Evolutionary conservation across 2,797 vertebrate species (phyloP).

Genomic region (Pteronotus mesoamericanus): DNA sequence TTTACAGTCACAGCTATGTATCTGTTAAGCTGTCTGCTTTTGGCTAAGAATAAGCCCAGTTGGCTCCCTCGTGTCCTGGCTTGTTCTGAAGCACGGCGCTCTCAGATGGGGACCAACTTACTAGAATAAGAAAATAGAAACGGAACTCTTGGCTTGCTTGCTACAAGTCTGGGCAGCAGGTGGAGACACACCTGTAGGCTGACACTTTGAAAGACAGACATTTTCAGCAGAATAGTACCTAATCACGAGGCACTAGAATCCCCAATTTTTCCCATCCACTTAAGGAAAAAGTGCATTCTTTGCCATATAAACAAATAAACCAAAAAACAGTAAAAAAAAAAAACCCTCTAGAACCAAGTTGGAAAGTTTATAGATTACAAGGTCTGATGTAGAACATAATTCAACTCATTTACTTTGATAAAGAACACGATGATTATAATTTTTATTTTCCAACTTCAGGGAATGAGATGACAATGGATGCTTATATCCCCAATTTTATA

Average conservation of each 20-base stretch:
- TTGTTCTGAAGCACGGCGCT: slow-evolving; percentile 25
- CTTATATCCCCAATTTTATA: background rate
- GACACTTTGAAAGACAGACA: slow-evolving; percentile 40
- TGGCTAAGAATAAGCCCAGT: slow-evolving; percentile 7
- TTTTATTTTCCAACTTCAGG: background rate
- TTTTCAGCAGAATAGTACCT: slow-evolving; percentile 9
- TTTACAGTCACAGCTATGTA: slow-evolving; percentile 28
- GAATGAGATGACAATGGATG: slow-evolving; percentile 3
- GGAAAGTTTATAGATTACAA: background rate
- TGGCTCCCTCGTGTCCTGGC: slow-evolving; percentile 49
- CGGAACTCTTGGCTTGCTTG: background rate
- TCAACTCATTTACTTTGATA: background rate
- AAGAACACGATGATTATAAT: background rate
- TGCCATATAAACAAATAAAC: background rate
- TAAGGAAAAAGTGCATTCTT: background rate
- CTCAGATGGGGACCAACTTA: slow-evolving; percentile 9
- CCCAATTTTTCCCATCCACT: background rate
- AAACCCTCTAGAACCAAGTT: background rate
- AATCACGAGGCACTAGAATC: background rate
- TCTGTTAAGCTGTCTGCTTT: slow-evolving; percentile 24
- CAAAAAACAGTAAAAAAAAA: background rate
- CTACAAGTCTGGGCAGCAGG: slow-evolving; percentile 56
- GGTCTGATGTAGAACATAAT: background rate
- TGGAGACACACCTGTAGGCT: background rate
- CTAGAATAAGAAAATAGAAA: background rate